Base-by-base conservation (phyloP, 2,888 invertebrate genomes). In the Agonum fuliginosum region DNA sequence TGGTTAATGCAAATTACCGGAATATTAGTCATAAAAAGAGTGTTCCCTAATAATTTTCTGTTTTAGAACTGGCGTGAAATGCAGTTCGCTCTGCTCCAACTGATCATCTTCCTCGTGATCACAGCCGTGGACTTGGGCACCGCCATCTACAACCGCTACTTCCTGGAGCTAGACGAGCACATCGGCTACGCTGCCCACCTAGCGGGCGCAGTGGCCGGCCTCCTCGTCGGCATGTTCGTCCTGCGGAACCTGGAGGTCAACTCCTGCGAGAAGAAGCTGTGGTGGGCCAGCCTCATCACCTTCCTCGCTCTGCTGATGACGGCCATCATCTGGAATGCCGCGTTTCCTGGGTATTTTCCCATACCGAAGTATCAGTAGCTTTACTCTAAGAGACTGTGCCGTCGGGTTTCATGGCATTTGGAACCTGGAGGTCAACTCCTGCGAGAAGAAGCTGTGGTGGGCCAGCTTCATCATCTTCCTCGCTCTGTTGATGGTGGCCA, bases 171-270 rank as follows among this genome's bases (percentile, higher is more conserved):
- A 0, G 88, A 91, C 54, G 93, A 93, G 84, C 93, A 96, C 87
- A 93, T 97, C 72, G 97, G 98, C 8, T 98, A 98, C 84, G 94
- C 96, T 0, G 98, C 98, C 4, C 99, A 99, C 88, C 88, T 98
- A 54, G 97, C 95, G 0, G 98, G 99, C 0, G 95, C 96, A 30
- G 81, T 97, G 1, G 97, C 97, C 69, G 98, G 98, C 82, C 86
- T 91, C 78, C 86, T 92, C n/a, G 89, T 92, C 34, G 93, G 92
- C 2, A 89, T 93, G 79, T 89, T 91, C 74, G 87, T 91, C 6
- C 86, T 93, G 8, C 88, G 91, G 65, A 93, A 93, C 85, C 86
- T 93, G 6, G 88, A 89, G 81, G 88, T 89, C 19, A 88, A 87
- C 78, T 87, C 87, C n/a, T 91, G 90, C 89, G 92, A 92, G 83